Base-by-base conservation (phyloP, 2,888 invertebrate genomes). In the Coleophora deauratella region DNA sequence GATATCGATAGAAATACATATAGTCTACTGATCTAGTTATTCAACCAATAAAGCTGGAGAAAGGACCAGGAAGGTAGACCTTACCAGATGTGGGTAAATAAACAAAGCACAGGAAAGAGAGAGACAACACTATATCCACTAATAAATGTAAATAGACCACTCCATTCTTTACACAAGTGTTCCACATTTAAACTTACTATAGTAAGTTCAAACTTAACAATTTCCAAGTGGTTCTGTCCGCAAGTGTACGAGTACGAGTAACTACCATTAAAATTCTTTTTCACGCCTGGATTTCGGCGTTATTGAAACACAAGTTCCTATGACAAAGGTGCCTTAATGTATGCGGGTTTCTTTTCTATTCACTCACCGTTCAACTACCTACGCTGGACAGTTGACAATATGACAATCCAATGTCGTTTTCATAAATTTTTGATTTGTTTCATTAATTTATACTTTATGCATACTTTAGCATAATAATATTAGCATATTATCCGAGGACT, bases 281-380 rank as follows among this genome's bases (percentile, higher is more conserved):
- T 30, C 35, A 21, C 11, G 21, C 32, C 12, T 11, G n/a, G n/a
- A n/a, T n/a, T n/a, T n/a, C n/a, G n/a, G n/a, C n/a, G n/a, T n/a
- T n/a, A n/a, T 35, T 14, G 27, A 40, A 32, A 35, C 21, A 27
- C 27, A 31, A n/a, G 21, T 21, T 21, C 6, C 21, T 21, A 21
- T 21, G 3, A 32, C 21, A 35, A 35, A 38, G 39, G 12, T 27
- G 9, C 31, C 28, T 41, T 51, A 50, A 53, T 49, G 38, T 47
- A 53, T 53, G 49, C 49, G 45, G 41, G 21, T 49, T 46, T 46
- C 47, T 49, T 49, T 49, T 46, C 42, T 42, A 45, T 46, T 38
- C 46, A 42, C 44, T 42, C 44, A 42, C 3, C 21, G 6, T 21
- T 21, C 21, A 21, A 21, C 21, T 4, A 21, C 46, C 45, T 44